These are phyloP conservation scores for Sebastes steindachneri DNA, from an alignment of 2,797 vertebrate species.

Conservation along the genomic window DNA sequence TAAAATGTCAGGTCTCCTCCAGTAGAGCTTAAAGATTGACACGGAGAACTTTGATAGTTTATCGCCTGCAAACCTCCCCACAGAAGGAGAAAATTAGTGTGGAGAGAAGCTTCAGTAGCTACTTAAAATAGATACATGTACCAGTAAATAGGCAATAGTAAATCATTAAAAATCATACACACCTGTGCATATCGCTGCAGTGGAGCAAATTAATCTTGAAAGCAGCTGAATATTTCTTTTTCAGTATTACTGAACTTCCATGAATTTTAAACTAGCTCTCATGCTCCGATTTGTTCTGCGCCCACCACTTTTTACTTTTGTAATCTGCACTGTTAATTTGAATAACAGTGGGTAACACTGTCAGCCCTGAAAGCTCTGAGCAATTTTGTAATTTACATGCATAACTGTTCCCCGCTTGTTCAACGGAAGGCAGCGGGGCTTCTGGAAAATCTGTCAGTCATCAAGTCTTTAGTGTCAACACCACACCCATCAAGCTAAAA, in stretches of 20 bases:
- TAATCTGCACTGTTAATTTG: slow-evolving; percentile 36
- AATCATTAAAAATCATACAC: slow-evolving; percentile 1
- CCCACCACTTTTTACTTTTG: slow-evolving; percentile 11
- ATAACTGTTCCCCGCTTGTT: slow-evolving; percentile 14
- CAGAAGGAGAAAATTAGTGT: not conserved
- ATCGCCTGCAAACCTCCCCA: not conserved
- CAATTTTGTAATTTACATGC: slow-evolving; percentile 34
- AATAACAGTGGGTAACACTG: slow-evolving; percentile 47
- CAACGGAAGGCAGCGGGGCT: not conserved
- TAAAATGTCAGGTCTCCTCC: slow-evolving; percentile 6
- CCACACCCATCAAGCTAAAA: slow-evolving; percentile 9
- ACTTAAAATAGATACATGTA: not conserved
- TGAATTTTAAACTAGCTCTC: slow-evolving; percentile 18
- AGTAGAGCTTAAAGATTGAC: not conserved
- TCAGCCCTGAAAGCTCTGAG: slow-evolving; percentile 25
- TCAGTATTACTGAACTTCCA: not conserved
- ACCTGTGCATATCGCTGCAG: not conserved
- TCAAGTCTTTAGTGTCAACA: slow-evolving; percentile 16
- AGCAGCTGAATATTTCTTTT: not conserved
- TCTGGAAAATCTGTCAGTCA: slow-evolving; percentile 36
- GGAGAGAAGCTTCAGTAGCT: not conserved
- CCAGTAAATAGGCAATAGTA: not conserved
- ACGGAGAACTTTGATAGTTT: not conserved
- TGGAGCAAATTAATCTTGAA: not conserved
- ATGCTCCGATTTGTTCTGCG: slow-evolving; percentile 3